phyloP scores from a whole-genome alignment of 2,888 invertebrate species.

The Diachrysia chrysitis region DNA sequence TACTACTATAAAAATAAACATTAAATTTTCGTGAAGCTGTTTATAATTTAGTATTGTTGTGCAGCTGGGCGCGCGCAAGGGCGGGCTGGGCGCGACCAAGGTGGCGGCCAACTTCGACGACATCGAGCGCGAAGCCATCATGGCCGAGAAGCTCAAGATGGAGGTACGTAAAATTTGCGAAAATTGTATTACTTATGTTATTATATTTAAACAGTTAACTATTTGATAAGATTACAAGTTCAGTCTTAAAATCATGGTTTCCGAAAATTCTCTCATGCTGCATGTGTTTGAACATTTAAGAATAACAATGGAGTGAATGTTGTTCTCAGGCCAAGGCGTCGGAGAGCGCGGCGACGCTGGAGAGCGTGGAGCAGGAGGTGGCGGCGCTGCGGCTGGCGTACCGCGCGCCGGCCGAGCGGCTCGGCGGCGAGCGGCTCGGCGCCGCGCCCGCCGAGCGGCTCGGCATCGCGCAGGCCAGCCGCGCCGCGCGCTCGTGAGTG shows the following conservation, averaged over 20 bases:
- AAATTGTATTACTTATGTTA: background rate
- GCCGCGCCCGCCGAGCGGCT: constrained; percentile 93
- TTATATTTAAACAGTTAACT: no score
- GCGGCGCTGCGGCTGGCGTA: background rate
- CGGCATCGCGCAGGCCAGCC: constrained; percentile 34
- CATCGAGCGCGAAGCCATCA: constrained; percentile 96
- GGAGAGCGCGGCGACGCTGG: constrained; percentile 71
- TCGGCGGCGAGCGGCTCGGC: constrained; percentile 90
- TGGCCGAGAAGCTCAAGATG: constrained; percentile 93
- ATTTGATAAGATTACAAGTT: no score
- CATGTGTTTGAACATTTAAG: no score
- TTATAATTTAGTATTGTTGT: constrained; percentile 5
- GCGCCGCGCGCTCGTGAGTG: constrained; percentile 67
- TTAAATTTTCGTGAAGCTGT: background rate
- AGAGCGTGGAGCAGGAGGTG: no score
- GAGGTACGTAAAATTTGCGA: constrained; percentile 68
- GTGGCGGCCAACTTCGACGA: constrained; percentile 98
- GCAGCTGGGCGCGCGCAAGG: constrained; percentile 96
- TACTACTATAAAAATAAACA: no score
- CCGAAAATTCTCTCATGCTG: no score
- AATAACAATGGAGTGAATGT: no score
- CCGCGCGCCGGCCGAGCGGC: constrained; percentile 92
- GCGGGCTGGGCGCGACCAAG: constrained; percentile 97
- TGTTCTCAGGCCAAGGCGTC: no score
- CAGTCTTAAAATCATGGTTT: no score